phyloP scores from a whole-genome alignment of 2,113 vertebrate species.

The Oreochromis tanganicae region DNA sequence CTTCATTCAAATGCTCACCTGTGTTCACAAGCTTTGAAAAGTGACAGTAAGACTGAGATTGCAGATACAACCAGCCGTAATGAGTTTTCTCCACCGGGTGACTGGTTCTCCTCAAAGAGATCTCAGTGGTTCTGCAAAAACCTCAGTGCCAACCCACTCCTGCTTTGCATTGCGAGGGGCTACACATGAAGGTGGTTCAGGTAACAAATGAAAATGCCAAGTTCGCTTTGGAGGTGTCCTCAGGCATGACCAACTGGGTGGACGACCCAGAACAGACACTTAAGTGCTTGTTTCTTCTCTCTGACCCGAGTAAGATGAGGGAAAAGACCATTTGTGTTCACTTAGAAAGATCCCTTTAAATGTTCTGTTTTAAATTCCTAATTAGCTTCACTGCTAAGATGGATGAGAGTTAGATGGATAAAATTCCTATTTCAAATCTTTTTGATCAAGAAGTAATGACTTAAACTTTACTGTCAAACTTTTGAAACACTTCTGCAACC shows the following conservation, averaged over 20 bases:
- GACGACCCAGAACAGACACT: not conserved
- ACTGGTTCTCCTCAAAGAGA: not conserved
- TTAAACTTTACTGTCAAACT: not conserved
- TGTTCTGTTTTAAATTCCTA: not conserved
- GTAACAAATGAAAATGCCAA: slow-evolving; percentile 1
- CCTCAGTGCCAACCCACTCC: not conserved
- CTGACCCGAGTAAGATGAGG: not conserved
- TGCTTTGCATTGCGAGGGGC: not conserved
- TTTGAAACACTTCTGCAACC: not conserved
- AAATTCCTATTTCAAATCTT: not conserved
- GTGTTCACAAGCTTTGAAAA: not conserved
- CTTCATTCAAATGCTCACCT: not conserved
- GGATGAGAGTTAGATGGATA: not conserved
- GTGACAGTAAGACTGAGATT: not conserved
- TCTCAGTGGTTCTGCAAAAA: not conserved
- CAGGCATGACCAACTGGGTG: not conserved
- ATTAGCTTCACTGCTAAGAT: not conserved
- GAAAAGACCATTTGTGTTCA: not conserved
- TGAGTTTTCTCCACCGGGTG: not conserved
- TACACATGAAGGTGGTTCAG: not conserved
- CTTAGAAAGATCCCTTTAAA: not conserved
- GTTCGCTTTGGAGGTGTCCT: not conserved
- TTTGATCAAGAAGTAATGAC: not conserved
- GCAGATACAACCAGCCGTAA: not conserved
- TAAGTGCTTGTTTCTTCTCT: not conserved